Evolutionary conservation across 2,797 vertebrate species (phyloP).

Genomic region (Lepus townsendii): DNA sequence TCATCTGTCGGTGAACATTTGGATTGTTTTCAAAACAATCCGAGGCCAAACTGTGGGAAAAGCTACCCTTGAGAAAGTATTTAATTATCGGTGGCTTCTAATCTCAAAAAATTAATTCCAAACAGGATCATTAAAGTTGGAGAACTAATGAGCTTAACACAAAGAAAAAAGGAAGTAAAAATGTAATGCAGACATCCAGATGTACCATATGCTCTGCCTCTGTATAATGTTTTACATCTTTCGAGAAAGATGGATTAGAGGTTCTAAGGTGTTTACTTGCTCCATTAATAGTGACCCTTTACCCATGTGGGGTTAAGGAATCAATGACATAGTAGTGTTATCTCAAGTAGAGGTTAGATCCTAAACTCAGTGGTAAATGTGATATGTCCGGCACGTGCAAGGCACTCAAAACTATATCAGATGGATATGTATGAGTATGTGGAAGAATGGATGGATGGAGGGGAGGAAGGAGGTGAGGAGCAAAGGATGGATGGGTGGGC

Average conservation of each 20-base stretch:
- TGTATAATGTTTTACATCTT: slow-evolving; percentile 5
- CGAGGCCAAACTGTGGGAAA: neutral
- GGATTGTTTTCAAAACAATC: neutral
- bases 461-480: too few relatives aligned
- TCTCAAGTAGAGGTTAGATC: neutral
- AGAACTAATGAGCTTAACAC: neutral
- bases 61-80: neutral
- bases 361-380: neutral
- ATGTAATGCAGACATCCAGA: neutral
- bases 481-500: neutral
- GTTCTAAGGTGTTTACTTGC: slow-evolving; percentile 21
- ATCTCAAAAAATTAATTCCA: neutral
- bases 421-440: neutral
- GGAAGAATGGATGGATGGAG: too few relatives aligned
- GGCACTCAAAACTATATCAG: neutral
- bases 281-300: slow-evolving; percentile 39
- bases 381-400: neutral
- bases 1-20: neutral
- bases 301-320: neutral
- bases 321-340: neutral
- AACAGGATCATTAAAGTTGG: neutral
- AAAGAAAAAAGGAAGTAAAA: neutral
- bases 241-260: slow-evolving; percentile 5
- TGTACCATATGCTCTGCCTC: neutral
- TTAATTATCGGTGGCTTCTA: neutral